These are phyloP conservation scores for Colletes gigas DNA, from an alignment of 1,140 invertebrate species.

Conservation along the genomic window DNA sequence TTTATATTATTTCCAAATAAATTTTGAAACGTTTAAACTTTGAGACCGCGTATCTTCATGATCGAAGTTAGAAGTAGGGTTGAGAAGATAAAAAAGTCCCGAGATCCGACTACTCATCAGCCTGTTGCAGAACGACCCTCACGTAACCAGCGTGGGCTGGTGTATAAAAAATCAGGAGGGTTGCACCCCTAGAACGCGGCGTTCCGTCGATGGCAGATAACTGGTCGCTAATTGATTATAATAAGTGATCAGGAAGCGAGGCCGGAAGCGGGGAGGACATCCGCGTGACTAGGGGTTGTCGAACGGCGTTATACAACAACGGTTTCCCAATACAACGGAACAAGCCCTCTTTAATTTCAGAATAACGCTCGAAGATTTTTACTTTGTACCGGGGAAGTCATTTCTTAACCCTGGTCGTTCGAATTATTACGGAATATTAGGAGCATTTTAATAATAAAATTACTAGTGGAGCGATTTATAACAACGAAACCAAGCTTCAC, in stretches of 20 bases:
- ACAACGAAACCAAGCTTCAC: not conserved
- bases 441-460: too few species aligned
- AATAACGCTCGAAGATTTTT: too few species aligned
- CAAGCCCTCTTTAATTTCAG: too few species aligned
- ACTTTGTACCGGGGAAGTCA: too few species aligned
- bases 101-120: slow-evolving; percentile 78
- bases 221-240: slow-evolving; percentile 80
- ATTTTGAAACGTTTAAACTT: too few species aligned
- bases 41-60: not conserved
- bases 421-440: too few species aligned
- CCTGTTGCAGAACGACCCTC: slow-evolving; percentile 75
- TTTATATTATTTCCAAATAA: too few species aligned
- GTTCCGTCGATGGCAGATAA: slow-evolving; percentile 74
- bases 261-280: slow-evolving; percentile 59
- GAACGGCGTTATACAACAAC: slow-evolving; percentile 18
- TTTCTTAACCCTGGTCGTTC: too few species aligned
- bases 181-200: slow-evolving; percentile 73
- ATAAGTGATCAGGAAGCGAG: slow-evolving; percentile 68
- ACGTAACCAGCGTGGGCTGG: slow-evolving; percentile 43
- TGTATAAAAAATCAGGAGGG: slow-evolving; percentile 77
- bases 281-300: slow-evolving; percentile 59
- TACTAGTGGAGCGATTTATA: too few species aligned
- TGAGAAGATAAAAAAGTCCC: slow-evolving; percentile 10
- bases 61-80: not conserved
- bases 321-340: not conserved